Conservation (phyloP, 2,113 vertebrate species). For the Variabilichromis moorii region DNA sequence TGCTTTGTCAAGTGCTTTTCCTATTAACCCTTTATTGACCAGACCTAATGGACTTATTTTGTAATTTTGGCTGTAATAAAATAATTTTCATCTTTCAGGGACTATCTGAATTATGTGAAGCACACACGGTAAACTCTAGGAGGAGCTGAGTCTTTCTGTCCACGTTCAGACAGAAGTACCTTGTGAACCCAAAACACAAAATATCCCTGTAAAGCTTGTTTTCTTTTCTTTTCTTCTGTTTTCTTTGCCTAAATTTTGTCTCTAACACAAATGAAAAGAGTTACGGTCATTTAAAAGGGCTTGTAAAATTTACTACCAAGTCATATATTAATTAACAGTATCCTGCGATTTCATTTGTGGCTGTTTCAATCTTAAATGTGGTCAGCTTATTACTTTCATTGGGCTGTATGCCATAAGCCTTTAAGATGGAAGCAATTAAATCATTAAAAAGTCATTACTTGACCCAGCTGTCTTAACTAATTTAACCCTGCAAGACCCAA, state of each 20-base stretch:
- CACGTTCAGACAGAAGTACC: not conserved
- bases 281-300: not conserved
- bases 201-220: not conserved
- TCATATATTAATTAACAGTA: not conserved
- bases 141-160: not conserved
- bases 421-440: not conserved
- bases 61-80: not conserved
- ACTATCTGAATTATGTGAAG: not conserved
- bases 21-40: not conserved
- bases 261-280: not conserved
- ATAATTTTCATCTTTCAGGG: not conserved
- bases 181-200: not conserved
- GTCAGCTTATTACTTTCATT: not conserved
- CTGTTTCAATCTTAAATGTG: rapidly evolving
- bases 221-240: not conserved
- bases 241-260: not conserved
- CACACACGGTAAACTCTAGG: rapidly evolving
- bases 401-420: rapidly evolving
- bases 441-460: not conserved
- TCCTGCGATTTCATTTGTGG: not conserved
- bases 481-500: not conserved
- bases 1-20: not conserved
- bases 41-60: not conserved
- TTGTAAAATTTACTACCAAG: not conserved
- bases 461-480: not conserved